Base-by-base conservation (phyloP, 2,888 invertebrate species). In the Stegana nigrithorax region DNA sequence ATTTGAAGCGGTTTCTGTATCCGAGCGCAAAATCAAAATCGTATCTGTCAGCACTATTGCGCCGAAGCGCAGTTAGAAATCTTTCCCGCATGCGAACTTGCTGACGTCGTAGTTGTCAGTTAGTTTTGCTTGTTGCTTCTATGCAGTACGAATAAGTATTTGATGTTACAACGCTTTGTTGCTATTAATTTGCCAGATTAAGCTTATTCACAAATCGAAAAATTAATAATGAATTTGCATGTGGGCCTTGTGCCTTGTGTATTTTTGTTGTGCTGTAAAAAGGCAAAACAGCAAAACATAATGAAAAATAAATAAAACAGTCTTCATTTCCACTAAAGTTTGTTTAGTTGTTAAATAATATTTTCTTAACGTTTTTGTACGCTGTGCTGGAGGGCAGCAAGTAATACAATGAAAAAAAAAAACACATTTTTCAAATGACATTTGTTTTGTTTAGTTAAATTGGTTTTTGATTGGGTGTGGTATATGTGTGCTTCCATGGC, bases 211-310 rank as follows among this genome's bases (percentile, higher is more conserved):
- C 21, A 53, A 53, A 53, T 17, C 14, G 32, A 36, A 12, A 55
- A 36, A 55, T 55, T 55, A 55, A 55, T 55, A 29, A 21, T 4
- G 21, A 36, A 55, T 55, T 55, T 55, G 32, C 36, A 21, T 55
- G 53, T 32, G 32, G 19, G n/a, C 8, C 47, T 25, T 23, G n/a
- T n/a, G 47, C 10, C 23, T 17, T 47, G 47, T 47, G n/a, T 47
- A 21, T 42, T 42, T 8, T 47, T 47, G 25, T 47, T 47, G 19
- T 4, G 6, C 17, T 39, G 39, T n/a, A n/a, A n/a, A n/a, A n/a
- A n/a, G n/a, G n/a, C n/a, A n/a, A n/a, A n/a, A n/a, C n/a, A n/a
- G 14, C 39, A 32, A 32, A 32, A 32, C n/a, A 32, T n/a, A n/a
- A n/a, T n/a, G n/a, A n/a, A n/a, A n/a, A n/a, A n/a, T n/a, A n/a